Evolutionary conservation across 2,113 vertebrate species (phyloP).

Genomic region (Alectura lathami): DNA sequence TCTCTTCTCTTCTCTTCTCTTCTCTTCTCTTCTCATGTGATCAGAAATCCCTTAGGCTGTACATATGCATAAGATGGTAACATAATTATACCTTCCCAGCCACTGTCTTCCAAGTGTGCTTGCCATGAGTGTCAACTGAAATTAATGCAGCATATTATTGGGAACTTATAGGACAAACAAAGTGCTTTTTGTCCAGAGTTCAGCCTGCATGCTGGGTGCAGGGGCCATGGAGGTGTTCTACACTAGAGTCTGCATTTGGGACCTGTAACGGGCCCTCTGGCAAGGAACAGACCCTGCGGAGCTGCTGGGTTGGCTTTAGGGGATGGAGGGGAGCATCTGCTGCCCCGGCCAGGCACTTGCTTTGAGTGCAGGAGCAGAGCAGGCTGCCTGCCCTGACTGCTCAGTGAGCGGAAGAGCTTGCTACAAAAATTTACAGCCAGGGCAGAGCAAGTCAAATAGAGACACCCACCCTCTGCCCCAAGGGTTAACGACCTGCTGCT

Average conservation of each 20-base stretch:
- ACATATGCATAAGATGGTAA: not conserved
- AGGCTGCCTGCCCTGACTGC: not conserved
- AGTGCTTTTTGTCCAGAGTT: not conserved
- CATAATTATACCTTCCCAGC: constrained; percentile 31
- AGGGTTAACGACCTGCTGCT: constrained; percentile 63
- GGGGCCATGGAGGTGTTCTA: not conserved
- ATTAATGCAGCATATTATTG: constrained; percentile 26
- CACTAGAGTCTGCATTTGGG: not conserved
- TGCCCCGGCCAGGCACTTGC: not conserved
- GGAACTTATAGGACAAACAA: constrained; percentile 13
- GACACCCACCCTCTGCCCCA: not conserved
- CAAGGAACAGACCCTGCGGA: not conserved
- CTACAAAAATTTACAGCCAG: not conserved
- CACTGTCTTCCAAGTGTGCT: constrained; percentile 1
- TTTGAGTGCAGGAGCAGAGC: not conserved
- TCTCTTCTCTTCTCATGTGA: too few relatives aligned
- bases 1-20: too few relatives aligned
- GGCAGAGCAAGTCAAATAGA: not conserved
- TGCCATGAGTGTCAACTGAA: constrained; percentile 19
- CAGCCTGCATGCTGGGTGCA: not conserved
- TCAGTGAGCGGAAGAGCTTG: not conserved
- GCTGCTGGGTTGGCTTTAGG: not conserved
- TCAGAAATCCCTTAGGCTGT: not conserved
- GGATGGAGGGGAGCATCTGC: not conserved
- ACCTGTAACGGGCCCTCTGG: not conserved